Evolutionary conservation across 1,140 invertebrate species (phyloP), one percentile per base, ranked within the genome.

Genomic region (Euglossa dilemma): DNA sequence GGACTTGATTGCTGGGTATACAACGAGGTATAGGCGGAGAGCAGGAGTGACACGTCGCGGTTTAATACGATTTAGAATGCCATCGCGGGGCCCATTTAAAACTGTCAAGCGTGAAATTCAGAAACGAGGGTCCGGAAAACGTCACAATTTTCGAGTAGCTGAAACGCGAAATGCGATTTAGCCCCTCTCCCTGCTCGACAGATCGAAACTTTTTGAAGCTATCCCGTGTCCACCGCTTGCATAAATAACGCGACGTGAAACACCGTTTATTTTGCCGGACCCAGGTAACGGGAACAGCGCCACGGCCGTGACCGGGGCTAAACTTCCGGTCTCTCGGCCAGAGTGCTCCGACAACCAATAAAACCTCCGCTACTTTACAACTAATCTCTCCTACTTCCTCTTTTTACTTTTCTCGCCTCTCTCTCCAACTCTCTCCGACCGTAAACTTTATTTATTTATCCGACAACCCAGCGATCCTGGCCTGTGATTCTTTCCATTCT

Each of bases 171-270:
- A 82, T 56, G 70, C 69, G 70, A 85, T 82, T 85, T 76, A 85
- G 54, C 63, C 82, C 52, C 43, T 6, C 54, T 7, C 14, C 16
- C 3, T 9, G 25, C 56, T 14, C 70, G 78, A 80, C 63, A 74
- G 84, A 85, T 85, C 84, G 80, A 77, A 85, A 85, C 84, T 85
- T 85, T 85, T 67, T 74, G 45, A 76, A 83, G 73, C 80, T 82
- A 85, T 83, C 80, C 63, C 67, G 72, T 80, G 84, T 83, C 57
- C 82, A 50, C 25, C 72, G 36, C 59, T 87, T 87, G 82, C 83
- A 79, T 86, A 86, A 86, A 84, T 84, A 86, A 86, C 81, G 81
- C 36, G 66, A 74, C 81, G 73, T 43, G 81, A 78, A 79, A 84
- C 81, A 84, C 76, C 75, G 81, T 86, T 86, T 86, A 84, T 79